Evolutionary conservation across 2,888 invertebrate genomes (phyloP), one percentile per base, ranked within the genome.

Genomic region (Epiblema foenella): DNA sequence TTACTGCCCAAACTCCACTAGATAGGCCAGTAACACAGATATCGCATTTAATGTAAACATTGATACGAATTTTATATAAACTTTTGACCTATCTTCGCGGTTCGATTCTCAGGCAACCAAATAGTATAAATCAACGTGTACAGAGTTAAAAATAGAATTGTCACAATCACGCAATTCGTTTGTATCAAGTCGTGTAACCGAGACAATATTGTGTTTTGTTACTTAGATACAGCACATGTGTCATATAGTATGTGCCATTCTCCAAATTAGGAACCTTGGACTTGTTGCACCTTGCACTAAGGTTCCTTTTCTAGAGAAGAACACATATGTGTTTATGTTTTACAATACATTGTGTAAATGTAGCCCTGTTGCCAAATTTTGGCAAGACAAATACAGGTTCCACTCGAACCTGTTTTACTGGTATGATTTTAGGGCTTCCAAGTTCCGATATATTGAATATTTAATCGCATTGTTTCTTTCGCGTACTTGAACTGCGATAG

Each of bases 351-450:
- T 18, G 15, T 54, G 39, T 64, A 52, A 37, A 37, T 5, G 37
- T 15, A 63, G 18, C 24, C 15, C 29, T 15, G 12, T 56, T 8
- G 39, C 24, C 11, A 10, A 18, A 37, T 39, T 64, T 64, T 24
- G 64, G 52, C 64, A 54, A 54, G 37, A 51, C 10, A 12, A n/a
- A 33, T 59, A 51, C 67, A 51, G 59, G 59, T 59, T 67, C 8
- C 42, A 37, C 49, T 57, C 15, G 57, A 57, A 67, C 58, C 58
- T 51, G 52, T 24, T 37, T 20, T 39, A 52, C 39, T 10, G 52
- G 63, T 20, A 20, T 4, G 15, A 20, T 18, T 51, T 39, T 15
- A 52, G 20, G 20, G 15, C 52, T 10, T 52, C 12, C 12, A 10
- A 20, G 4, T 11, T 52, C 9, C 10, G 33, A 33, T 57, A 29